These are phyloP conservation scores for Leucoma salicis DNA, from an alignment of 2,888 invertebrate species.

Conservation along the genomic window DNA sequence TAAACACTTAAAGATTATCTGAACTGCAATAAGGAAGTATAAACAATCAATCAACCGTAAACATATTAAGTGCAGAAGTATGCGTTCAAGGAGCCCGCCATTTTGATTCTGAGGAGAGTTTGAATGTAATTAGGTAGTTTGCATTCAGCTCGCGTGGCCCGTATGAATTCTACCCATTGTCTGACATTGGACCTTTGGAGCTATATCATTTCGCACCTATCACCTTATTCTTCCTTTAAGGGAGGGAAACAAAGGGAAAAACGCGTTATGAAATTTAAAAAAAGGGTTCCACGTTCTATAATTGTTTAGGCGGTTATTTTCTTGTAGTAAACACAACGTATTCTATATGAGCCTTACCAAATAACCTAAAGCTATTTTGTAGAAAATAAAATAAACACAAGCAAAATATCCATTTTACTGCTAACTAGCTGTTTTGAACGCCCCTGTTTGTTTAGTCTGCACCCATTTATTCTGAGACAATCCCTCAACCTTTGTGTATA, in stretches of 20 bases:
- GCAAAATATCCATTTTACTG: slow-evolving; percentile 49
- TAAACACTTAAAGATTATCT: no score
- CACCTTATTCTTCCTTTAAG: slow-evolving; percentile 43
- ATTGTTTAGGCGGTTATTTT: slow-evolving; percentile 29
- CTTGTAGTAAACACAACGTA: slow-evolving; percentile 24
- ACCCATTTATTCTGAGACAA: slow-evolving; percentile 53
- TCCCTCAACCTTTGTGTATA: slow-evolving; percentile 56
- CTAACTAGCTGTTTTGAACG: slow-evolving; percentile 49
- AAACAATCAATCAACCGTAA: slow-evolving; percentile 41
- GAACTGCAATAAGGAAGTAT: slow-evolving; percentile 10
- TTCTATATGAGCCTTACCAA: slow-evolving; percentile 7
- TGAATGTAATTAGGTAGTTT: slow-evolving; percentile 74
- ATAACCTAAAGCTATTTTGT: slow-evolving; percentile 33
- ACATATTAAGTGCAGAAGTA: slow-evolving; percentile 47
- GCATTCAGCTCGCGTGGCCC: slow-evolving; percentile 65
- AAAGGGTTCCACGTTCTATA: slow-evolving; percentile 31
- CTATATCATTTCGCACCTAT: slow-evolving; percentile 80
- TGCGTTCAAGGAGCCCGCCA: slow-evolving; percentile 50
- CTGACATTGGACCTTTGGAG: slow-evolving; percentile 79
- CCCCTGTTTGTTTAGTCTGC: slow-evolving; percentile 72
- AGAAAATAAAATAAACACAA: slow-evolving; percentile 46
- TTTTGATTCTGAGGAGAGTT: slow-evolving; percentile 62
- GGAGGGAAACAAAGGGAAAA: slow-evolving; percentile 45
- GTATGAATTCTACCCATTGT: slow-evolving; percentile 82
- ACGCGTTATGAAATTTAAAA: slow-evolving; percentile 68